Evolutionary conservation across 2,113 vertebrate species (phyloP), one percentile per base, ranked within the genome.

Genomic region (Suncus etruscus): DNA sequence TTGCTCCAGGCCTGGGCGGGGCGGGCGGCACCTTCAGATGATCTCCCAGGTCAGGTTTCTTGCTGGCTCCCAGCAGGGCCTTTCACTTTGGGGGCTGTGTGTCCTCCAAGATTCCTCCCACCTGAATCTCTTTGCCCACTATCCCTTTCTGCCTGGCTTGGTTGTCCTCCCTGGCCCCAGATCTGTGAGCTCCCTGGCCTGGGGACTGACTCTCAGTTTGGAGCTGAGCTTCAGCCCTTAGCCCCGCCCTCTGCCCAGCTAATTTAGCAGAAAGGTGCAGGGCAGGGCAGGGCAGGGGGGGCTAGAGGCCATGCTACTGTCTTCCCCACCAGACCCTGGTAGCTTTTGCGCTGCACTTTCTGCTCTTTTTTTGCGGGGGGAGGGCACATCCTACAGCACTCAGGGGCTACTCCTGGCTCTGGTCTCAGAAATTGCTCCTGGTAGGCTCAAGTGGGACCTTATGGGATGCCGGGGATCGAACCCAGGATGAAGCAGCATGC

Each of bases 1-100:
- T 95, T 3, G 72, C 89, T 94, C 92, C 75, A 93, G 96, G 90
- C 90, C 18, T 70, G 48, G 86, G 95, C 70, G 48, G 86, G 95
- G 91, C 96, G 8, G 94, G 95, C 87, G 91, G 95, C 18, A 8
- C 87, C 85, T 96, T 96, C 87, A 96, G 96, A 96, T 94, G 95
- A 92, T 93, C 89, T 95, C 91, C 70, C 15, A 2, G 93, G 77
- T 93, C 75, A 11, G 89, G 82, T 88, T 94, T 86, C 90, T 95
- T 77, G 58, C 39, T 97, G 91, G 81, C 96, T 14, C 90, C 22
- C 14, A 0, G 54, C 45, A 89, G 45, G 90, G 94, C 65, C 16
- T n/a, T 97, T 97, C 90, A 79, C 81, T 95, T 92, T 63, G 51
- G 82, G 91, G 74, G 92, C 78, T 92, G 48, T 93, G 88, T 94